phyloP scores from a whole-genome alignment of 2,113 vertebrate species.

The Ictalurus furcatus region DNA sequence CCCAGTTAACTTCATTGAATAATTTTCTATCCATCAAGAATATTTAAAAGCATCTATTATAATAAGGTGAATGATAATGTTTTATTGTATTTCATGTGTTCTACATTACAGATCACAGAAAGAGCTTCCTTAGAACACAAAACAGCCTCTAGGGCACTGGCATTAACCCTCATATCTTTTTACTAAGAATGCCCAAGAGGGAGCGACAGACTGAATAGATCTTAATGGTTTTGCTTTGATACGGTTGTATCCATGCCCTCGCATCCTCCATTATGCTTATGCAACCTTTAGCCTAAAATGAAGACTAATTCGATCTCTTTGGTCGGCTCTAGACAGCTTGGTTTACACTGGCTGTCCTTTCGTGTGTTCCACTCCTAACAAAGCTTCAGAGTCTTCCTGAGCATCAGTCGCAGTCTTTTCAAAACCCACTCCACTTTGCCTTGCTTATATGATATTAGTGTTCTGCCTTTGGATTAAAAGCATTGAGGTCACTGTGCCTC shows the following conservation, averaged over 20 bases:
- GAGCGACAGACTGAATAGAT: conserved; percentile 29
- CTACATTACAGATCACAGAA: conserved; percentile 37
- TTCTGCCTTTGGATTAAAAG: conserved; percentile 15
- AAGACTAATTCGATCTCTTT: conserved; percentile 45
- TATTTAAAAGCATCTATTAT: conserved; percentile 31
- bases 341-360: conserved; percentile 29
- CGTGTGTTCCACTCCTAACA: conserved; percentile 26
- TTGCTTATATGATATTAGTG: conserved; percentile 6
- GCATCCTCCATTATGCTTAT: conserved; percentile 43
- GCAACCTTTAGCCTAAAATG: conserved; percentile 46
- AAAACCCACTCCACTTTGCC: conserved; percentile 7
- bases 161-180: conserved; percentile 35
- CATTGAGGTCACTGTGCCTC: neutral
- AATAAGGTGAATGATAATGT: conserved; percentile 24
- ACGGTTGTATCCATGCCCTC: conserved; percentile 37
- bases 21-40: conserved; percentile 25
- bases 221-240: conserved; percentile 50
- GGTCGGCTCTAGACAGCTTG: conserved; percentile 3
- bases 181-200: conserved; percentile 10
- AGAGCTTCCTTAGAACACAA: conserved; percentile 36
- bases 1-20: conserved; percentile 27
- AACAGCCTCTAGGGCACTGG: conserved; percentile 26
- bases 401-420: conserved; percentile 13
- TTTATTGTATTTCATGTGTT: conserved; percentile 34
- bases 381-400: conserved; percentile 14